phyloP scores from a whole-genome alignment of 2,113 vertebrate genomes.

The Procapra przewalskii region DNA sequence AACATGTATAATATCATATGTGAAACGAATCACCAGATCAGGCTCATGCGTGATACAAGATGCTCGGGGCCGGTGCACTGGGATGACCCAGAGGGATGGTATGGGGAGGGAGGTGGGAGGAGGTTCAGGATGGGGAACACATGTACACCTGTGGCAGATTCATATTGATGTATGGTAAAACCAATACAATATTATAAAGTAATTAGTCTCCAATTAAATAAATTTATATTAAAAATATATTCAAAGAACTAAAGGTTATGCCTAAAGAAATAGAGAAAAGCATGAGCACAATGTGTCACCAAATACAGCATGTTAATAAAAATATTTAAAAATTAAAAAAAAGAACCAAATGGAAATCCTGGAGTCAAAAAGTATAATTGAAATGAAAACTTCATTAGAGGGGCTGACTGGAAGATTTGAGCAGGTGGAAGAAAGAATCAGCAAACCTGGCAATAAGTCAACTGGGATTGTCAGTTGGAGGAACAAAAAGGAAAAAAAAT shows the following conservation, averaged over 20 bases:
- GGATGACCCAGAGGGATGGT: too few species aligned
- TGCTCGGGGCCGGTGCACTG: too few species aligned
- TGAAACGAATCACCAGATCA: too few species aligned
- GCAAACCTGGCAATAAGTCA: not conserved
- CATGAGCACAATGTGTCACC: not conserved
- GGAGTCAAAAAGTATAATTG: not conserved
- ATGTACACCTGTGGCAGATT: too few species aligned
- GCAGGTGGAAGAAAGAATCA: not conserved
- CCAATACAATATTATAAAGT: too few species aligned
- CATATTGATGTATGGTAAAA: too few species aligned
- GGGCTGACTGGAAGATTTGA: not conserved
- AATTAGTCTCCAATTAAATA: too few species aligned
- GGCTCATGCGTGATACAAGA: too few species aligned
- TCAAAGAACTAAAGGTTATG: not conserved
- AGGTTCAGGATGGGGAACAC: too few species aligned
- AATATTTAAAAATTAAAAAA: not conserved
- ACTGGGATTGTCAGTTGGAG: not conserved
- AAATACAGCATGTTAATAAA: not conserved
- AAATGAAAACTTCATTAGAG: not conserved
- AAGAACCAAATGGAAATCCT: not conserved
- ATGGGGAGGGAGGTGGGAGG: too few species aligned
- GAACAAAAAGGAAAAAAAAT: not conserved
- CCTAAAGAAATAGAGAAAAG: not conserved
- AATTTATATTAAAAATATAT: not conserved
- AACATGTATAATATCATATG: too few species aligned